These are phyloP conservation scores for Stichodactyla mertensii DNA, from an alignment of 64 coral and sea anemone genomes.

Conservation along the genomic window DNA sequence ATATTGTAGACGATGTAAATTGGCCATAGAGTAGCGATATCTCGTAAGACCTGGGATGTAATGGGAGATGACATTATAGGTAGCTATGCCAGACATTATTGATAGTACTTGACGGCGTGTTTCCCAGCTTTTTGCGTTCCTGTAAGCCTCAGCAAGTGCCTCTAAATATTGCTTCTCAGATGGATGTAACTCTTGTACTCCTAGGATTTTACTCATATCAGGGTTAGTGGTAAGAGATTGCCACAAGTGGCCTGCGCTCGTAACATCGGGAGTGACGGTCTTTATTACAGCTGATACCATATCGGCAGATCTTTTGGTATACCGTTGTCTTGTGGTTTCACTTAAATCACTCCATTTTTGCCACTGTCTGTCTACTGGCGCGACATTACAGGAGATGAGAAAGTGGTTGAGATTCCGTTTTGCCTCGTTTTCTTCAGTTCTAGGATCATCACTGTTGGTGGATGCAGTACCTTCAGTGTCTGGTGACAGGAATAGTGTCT, in stretches of 20 bases:
- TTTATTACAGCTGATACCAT: not conserved
- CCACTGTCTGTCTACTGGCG: not conserved
- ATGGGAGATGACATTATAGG: not conserved
- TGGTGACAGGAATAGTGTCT: constrained; percentile 1
- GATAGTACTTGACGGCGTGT: constrained; percentile 42
- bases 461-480: constrained; percentile 25
- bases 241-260: constrained; percentile 38
- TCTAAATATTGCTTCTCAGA: constrained; percentile 31
- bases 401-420: not conserved
- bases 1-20: not conserved
- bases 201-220: constrained; percentile 41
- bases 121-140: constrained; percentile 14
- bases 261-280: constrained; percentile 19
- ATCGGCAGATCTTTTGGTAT: not conserved
- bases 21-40: not conserved
- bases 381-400: not conserved
- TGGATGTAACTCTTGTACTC: constrained; percentile 6
- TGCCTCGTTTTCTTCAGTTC: not conserved
- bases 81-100: constrained; percentile 35
- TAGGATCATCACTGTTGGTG: constrained; percentile 7
- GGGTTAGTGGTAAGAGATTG: constrained; percentile 15
- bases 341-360: not conserved
- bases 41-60: not conserved
- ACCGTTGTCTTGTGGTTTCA: not conserved
- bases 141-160: constrained; percentile 34